Evolutionary conservation across 2,888 invertebrate species (phyloP), one percentile per base, ranked within the genome.

Genomic region (Rhagium mordax): DNA sequence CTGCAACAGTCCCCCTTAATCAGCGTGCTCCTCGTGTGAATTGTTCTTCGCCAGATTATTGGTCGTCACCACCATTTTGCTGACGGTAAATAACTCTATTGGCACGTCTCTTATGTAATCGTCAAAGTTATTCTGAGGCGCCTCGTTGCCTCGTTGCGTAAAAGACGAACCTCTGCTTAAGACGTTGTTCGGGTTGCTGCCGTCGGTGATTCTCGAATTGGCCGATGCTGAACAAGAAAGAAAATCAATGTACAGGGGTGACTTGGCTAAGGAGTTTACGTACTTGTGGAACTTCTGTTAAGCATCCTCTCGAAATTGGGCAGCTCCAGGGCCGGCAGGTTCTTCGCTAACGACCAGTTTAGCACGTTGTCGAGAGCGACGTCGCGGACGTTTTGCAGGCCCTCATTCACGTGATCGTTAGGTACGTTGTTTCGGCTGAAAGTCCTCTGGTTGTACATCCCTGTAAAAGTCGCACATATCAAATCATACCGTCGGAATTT

Each of bases 261-360:
- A n/a, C n/a, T n/a, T 16, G 5, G 16, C 7, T 7, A 33, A 41
- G n/a, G 0, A 21, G 24, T 16, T 8, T 7, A 33, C 21, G 13
- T 41, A 75, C 75, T 62, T 15, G 72, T 71, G 29, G 74, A 70
- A 48, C 71, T 70, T 15, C 67, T 77, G 47, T 72, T 69, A 10
- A 75, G 74, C 29, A 68, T 57, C 24, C 71, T 59, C 18, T 79
- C 75, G 48, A 80, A 78, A n/a, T 70, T 71, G 1, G 81, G 78
- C 20, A 82, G 69, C 49, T 85, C 85, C 3, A 86, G 27, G 0
- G 84, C 77, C 0, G 84, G 78, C 6, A 84, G 77, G 74, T 87
- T 87, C 78, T 85, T 88, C 0, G 86, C 88, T 60, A 85, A 53
- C 6, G 87, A 87, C 88, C 88, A 88, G 68, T 78, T 86, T 18